Evolutionary conservation across 2,888 invertebrate genomes (phyloP).

Genomic region (Eubasilissa splendida): DNA sequence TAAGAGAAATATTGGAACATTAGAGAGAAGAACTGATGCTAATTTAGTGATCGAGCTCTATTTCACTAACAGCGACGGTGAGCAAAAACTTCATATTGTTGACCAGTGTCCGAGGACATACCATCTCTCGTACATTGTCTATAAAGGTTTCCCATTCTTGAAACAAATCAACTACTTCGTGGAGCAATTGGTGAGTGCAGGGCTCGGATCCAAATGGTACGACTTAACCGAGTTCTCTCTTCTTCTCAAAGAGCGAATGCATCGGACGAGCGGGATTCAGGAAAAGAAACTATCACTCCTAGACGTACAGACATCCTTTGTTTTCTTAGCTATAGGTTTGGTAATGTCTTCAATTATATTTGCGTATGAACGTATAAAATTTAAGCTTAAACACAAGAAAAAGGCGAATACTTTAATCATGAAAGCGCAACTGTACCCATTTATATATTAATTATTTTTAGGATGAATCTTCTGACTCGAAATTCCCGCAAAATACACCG

Average conservation of each 20-base stretch:
- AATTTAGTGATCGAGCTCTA: constrained; percentile 40
- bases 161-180: constrained; percentile 63
- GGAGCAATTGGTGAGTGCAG: constrained; percentile 63
- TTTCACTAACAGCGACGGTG: constrained; percentile 31
- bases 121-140: constrained; percentile 67
- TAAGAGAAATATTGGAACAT: constrained; percentile 54
- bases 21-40: constrained; percentile 52
- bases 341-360: background rate
- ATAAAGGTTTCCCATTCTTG: constrained; percentile 65
- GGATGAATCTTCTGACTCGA: no score
- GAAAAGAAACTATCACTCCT: constrained; percentile 10
- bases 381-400: background rate
- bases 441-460: background rate
- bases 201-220: constrained; percentile 66
- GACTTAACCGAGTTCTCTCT: constrained; percentile 60
- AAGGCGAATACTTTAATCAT: background rate
- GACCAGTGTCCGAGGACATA: constrained; percentile 67
- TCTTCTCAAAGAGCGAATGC: constrained; percentile 49
- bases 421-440: background rate
- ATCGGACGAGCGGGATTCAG: constrained; percentile 2
- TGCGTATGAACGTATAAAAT: constrained; percentile 6
- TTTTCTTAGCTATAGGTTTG: constrained; percentile 44
- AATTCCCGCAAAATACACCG: no score
- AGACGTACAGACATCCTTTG: constrained; percentile 42
- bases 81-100: constrained; percentile 64